Percentiles rank a stretch among this genome's conserved stretches.
phyloP scores from a whole-genome alignment of 1,140 invertebrate genomes.

The Drosophila subobscura region DNA sequence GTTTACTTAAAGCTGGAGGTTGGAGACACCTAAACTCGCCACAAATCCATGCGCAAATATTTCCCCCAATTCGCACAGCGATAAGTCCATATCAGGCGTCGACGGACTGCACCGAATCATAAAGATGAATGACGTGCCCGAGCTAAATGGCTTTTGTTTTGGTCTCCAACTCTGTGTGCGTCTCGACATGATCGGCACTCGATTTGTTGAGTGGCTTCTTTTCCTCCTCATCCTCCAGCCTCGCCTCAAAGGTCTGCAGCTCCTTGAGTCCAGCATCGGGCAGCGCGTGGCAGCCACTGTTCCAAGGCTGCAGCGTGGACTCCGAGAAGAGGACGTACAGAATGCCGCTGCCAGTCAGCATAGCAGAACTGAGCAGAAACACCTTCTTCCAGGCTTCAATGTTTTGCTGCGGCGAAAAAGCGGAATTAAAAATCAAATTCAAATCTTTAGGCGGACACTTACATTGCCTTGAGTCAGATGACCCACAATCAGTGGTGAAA shows the following conservation, averaged over 20 bases:
- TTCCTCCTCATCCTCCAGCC: slow-evolving; percentile 41
- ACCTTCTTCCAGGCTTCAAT: slow-evolving; percentile 88
- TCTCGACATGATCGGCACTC: slow-evolving; percentile 18
- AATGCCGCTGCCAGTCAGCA: slow-evolving; percentile 85
- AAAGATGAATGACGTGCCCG: slow-evolving; percentile 49
- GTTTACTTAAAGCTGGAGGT: slow-evolving; percentile 48
- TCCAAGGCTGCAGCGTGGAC: slow-evolving; percentile 87
- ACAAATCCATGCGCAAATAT: slow-evolving; percentile 45
- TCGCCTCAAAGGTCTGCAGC: slow-evolving; percentile 30
- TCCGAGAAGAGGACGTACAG: slow-evolving; percentile 86
- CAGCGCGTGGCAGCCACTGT: slow-evolving; percentile 73
- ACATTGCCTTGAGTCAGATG: slow-evolving; percentile 86
- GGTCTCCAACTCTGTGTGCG: slow-evolving; percentile 4
- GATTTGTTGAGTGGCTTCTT: slow-evolving; percentile 38
- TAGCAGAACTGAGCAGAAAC: slow-evolving; percentile 85
- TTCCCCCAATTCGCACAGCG: slow-evolving; percentile 24
- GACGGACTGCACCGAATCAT: slow-evolving; percentile 47
- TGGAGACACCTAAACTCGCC: slow-evolving; percentile 30
- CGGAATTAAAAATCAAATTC: slow-evolving; percentile 13
- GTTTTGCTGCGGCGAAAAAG: slow-evolving; percentile 86
- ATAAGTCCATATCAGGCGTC: slow-evolving; percentile 45
- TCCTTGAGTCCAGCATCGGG: slow-evolving; percentile 60
- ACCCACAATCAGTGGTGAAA: slow-evolving; percentile 86
- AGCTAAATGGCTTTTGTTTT: slow-evolving; percentile 30
- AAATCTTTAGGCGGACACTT: slow-evolving; percentile 49